Evolutionary conservation across 1,140 invertebrate species (phyloP).

Genomic region (Megathymus violae): DNA sequence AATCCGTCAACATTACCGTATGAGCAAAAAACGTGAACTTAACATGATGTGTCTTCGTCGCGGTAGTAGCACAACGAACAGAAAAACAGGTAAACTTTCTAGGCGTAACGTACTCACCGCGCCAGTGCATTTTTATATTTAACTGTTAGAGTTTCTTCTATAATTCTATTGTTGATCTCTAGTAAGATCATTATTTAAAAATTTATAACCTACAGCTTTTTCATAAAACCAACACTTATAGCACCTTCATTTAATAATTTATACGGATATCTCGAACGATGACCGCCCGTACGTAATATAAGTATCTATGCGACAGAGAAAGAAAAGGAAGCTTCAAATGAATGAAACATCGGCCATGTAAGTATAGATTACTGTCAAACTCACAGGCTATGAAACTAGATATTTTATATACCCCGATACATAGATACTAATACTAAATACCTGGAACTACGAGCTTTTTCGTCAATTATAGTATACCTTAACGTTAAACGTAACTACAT

Average conservation of each 20-base stretch:
- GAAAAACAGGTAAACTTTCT: slow-evolving; percentile 78
- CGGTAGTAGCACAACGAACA: slow-evolving; percentile 57
- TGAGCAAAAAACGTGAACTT: slow-evolving; percentile 19
- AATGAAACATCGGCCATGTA: slow-evolving; percentile 73
- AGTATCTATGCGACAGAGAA: slow-evolving; percentile 73
- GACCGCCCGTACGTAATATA: slow-evolving; percentile 76
- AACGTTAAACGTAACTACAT: too few species aligned
- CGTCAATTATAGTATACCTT: too few species aligned
- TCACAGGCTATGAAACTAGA: slow-evolving; percentile 7
- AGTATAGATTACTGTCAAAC: slow-evolving; percentile 49
- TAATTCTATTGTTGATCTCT: slow-evolving; percentile 99
- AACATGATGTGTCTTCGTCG: slow-evolving; percentile 46
- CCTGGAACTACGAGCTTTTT: too few species aligned
- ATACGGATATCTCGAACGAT: slow-evolving; percentile 74
- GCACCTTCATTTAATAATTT: slow-evolving; percentile 82
- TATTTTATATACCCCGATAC: too few species aligned
- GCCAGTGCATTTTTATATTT: slow-evolving; percentile 98
- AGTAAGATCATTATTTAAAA: slow-evolving; percentile 96
- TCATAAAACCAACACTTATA: slow-evolving; percentile 83
- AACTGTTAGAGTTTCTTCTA: slow-evolving; percentile 96
- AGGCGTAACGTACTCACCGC: slow-evolving; percentile 90
- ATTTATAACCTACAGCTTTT: slow-evolving; percentile 81
- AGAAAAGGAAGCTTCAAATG: slow-evolving; percentile 74
- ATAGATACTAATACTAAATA: too few species aligned
- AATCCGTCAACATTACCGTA: slow-evolving; percentile 21